These are phyloP conservation scores for Mystacornis crossleyi DNA, from an alignment of 2,113 vertebrate genomes.

Conservation along the genomic window DNA sequence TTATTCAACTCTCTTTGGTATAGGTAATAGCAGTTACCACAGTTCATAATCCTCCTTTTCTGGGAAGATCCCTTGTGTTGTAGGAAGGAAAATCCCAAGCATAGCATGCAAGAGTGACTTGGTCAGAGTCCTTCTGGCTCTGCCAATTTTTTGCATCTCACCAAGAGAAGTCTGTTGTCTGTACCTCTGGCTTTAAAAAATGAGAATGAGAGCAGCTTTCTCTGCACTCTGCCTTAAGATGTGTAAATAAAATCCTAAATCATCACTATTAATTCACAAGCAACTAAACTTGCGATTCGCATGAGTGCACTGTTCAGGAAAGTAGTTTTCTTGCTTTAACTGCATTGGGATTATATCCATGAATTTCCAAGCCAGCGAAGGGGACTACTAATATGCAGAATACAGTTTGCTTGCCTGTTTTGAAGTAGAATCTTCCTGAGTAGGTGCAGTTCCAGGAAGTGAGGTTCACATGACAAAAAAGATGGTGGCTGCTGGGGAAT, in stretches of 20 bases:
- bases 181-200: not conserved
- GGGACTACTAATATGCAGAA: not conserved
- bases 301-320: not conserved
- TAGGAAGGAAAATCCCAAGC: not conserved
- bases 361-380: not conserved
- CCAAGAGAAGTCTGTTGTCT: not conserved
- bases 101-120: not conserved
- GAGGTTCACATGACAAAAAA: not conserved
- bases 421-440: not conserved
- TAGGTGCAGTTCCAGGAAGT: accelerated
- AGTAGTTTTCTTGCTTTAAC: not conserved
- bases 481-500: accelerated
- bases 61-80: accelerated
- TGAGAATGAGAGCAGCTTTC: not conserved
- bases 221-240: not conserved
- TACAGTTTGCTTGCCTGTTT: not conserved
- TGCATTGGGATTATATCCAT: not conserved
- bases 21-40: not conserved
- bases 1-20: not conserved
- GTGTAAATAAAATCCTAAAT: not conserved
- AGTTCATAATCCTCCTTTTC: not conserved
- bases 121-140: not conserved
- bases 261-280: not conserved
- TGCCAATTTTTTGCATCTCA: not conserved
- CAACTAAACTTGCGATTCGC: not conserved